These are phyloP conservation scores for Hypomecis atomaria DNA, from an alignment of 2,888 invertebrate genomes.

Conservation along the genomic window DNA sequence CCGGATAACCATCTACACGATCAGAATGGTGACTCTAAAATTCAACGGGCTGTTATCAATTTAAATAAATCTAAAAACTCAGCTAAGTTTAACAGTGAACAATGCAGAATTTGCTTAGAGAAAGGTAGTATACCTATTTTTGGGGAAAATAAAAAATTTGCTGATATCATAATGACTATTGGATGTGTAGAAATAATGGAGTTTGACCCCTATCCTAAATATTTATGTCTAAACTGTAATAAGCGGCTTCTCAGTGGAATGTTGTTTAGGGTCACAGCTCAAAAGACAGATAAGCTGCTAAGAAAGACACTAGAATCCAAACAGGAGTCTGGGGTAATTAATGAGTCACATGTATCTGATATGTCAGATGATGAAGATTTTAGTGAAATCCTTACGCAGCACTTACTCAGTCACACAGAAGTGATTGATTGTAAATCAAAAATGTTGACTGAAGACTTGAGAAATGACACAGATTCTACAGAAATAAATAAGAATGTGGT, in stretches of 20 bases:
- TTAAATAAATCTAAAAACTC: too few species aligned
- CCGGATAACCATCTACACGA: too few species aligned
- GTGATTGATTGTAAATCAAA: not conserved
- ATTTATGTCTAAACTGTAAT: not conserved
- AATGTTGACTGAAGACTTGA: not conserved
- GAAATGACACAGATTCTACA: not conserved
- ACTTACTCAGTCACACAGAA: not conserved
- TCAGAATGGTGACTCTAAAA: too few species aligned
- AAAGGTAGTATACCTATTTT: constrained; percentile 2
- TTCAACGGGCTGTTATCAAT: too few species aligned
- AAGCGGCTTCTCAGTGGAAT: constrained; percentile 1
- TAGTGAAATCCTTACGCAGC: not conserved
- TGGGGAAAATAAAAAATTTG: not conserved
- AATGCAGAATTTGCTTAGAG: constrained; percentile 1
- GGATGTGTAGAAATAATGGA: not conserved
- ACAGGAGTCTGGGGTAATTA: not conserved
- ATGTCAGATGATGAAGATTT: not conserved
- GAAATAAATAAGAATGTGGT: not conserved
- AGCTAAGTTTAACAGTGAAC: not conserved
- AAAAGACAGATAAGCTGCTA: not conserved
- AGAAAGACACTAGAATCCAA: not conserved
- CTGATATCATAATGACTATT: not conserved
- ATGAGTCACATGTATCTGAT: too few species aligned
- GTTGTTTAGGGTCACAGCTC: constrained; percentile 1
- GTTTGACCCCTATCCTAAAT: not conserved